Conservation (phyloP, 2,113 vertebrate genomes). For the Chlorodrepanis virens region DNA sequence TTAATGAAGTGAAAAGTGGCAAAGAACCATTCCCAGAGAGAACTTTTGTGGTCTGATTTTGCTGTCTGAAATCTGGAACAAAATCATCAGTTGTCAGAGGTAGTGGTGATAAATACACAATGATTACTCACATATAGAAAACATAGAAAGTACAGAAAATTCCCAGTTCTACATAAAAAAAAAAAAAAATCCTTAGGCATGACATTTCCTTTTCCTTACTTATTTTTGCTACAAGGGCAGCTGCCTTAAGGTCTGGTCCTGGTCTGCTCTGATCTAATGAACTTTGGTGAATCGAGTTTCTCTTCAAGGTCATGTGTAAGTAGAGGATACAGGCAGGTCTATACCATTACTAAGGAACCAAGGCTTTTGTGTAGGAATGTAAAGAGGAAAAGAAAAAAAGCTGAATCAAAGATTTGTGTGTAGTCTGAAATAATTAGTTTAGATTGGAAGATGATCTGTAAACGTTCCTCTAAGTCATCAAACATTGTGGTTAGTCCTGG, state of each 20-base stretch:
- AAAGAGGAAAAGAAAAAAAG: slow-evolving; percentile 33
- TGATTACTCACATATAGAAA: background rate
- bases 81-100: slow-evolving; percentile 6
- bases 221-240: background rate
- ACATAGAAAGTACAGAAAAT: slow-evolving; percentile 24
- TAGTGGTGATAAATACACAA: slow-evolving; percentile 35
- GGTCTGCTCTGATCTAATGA: background rate
- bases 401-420: slow-evolving; percentile 36
- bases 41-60: background rate
- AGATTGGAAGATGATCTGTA: slow-evolving; percentile 47
- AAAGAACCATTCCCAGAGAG: background rate
- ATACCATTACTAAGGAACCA: slow-evolving; percentile 8
- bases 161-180: background rate
- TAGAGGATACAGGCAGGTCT: slow-evolving; percentile 27
- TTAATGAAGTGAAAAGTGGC: background rate
- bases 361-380: slow-evolving; percentile 75
- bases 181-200: background rate
- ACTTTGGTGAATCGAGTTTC: slow-evolving; percentile 5
- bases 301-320: slow-evolving; percentile 30
- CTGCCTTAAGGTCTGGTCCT: slow-evolving; percentile 21
- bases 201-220: background rate
- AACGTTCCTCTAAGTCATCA: slow-evolving; percentile 12
- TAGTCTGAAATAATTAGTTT: slow-evolving; percentile 48
- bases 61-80: background rate
- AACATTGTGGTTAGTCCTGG: slow-evolving; percentile 5